These are phyloP conservation scores for Salpingus planirostris DNA, from an alignment of 2,888 invertebrate genomes.

Conservation along the genomic window DNA sequence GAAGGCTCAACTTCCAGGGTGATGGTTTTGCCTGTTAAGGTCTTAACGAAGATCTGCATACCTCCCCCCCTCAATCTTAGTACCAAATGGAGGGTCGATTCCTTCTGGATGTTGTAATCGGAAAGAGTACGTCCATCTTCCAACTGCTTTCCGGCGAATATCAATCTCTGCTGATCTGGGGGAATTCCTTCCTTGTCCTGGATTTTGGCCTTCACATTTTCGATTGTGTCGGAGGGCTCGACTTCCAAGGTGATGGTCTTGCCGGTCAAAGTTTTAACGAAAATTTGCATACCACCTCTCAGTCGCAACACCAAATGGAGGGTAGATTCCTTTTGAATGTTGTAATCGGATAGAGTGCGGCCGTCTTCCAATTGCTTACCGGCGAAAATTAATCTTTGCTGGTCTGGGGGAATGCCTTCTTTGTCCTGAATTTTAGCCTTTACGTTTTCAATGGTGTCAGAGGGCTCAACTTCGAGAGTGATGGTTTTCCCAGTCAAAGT, in stretches of 20 bases:
- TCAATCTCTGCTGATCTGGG: constrained; percentile 53
- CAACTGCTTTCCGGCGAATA: constrained; percentile 61
- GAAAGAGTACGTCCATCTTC: constrained; percentile 59
- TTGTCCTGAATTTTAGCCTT: constrained; percentile 80
- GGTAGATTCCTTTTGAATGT: constrained; percentile 89
- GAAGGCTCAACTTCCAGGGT: constrained; percentile 49
- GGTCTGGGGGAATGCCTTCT: constrained; percentile 50
- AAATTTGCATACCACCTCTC: constrained; percentile 74
- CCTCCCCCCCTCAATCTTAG: constrained; percentile 56
- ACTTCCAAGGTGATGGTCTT: constrained; percentile 51
- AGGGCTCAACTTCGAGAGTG: constrained; percentile 84
- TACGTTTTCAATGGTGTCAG: constrained; percentile 90
- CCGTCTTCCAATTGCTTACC: constrained; percentile 95
- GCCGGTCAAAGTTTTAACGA: constrained; percentile 45
- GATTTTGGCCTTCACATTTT: constrained; percentile 55
- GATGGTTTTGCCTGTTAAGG: constrained; percentile 51
- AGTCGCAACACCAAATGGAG: constrained; percentile 80
- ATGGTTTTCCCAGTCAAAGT: constrained; percentile 91
- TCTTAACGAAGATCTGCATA: constrained; percentile 52
- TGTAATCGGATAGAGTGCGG: constrained; percentile 78
- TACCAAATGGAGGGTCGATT: constrained; percentile 50
- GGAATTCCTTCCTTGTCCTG: constrained; percentile 50
- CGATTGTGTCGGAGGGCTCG: constrained; percentile 56
- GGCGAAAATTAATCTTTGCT: constrained; percentile 74
- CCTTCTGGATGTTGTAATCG: constrained; percentile 60